A percentile compares a stretch with the other conserved stretches of the same genome.
These are phyloP conservation scores for Netelia inedita DNA, from an alignment of 2,888 invertebrate genomes.

Conservation along the genomic window DNA sequence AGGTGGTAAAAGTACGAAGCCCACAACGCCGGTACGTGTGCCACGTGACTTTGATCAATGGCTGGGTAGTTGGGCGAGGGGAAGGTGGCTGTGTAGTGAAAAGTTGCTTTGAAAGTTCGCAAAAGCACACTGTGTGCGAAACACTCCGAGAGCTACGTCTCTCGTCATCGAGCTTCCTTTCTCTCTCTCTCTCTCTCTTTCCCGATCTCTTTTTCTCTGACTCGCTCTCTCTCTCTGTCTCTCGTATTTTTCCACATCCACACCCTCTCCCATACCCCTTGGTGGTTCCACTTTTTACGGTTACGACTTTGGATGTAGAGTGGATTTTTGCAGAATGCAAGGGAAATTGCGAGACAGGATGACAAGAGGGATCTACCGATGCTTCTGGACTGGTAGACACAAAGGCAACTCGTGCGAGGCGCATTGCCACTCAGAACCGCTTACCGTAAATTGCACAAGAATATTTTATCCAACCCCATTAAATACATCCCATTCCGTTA, in stretches of 20 bases:
- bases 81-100: constrained; percentile 41
- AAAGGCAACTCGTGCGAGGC: constrained; percentile 8
- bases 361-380: not conserved
- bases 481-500: not conserved
- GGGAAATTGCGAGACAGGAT: not conserved
- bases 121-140: constrained; percentile 56
- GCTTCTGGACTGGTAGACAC: constrained; percentile 16
- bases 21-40: constrained; percentile 60
- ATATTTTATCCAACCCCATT: not conserved
- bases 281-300: constrained; percentile 46
- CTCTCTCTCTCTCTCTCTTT: constrained; percentile 42
- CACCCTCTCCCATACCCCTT: constrained; percentile 20
- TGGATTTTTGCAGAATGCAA: constrained; percentile 6
- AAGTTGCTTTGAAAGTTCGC: constrained; percentile 72
- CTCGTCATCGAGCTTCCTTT: constrained; percentile 53
- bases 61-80: constrained; percentile 53
- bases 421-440: not conserved
- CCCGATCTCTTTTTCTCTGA: constrained; percentile 17
- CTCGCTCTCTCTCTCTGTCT: constrained; percentile 8
- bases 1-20: constrained; percentile 59
- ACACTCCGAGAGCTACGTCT: constrained; percentile 49
- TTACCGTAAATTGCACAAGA: not conserved
- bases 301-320: not conserved
- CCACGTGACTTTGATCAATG: constrained; percentile 74
- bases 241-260: constrained; percentile 17